A percentile compares a stretch with the other conserved stretches of the same genome.
Evolutionary conservation across 2,797 vertebrate genomes (phyloP).

Genomic region (Gephyroberyx darwinii): DNA sequence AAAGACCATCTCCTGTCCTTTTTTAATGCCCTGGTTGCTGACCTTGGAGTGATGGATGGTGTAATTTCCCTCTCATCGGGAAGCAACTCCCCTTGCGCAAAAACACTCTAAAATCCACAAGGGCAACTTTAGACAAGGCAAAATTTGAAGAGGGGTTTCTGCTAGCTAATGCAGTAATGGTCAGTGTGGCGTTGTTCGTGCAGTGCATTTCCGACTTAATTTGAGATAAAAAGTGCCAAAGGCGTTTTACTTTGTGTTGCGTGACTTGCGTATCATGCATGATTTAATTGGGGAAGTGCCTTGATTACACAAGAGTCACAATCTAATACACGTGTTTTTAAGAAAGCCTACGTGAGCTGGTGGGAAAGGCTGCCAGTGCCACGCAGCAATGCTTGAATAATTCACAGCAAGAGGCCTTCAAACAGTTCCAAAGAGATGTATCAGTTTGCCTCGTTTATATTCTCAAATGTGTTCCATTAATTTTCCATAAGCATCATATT

Average conservation of each 20-base stretch:
- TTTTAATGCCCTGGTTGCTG: constrained; percentile 24
- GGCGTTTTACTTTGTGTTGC: constrained; percentile 32
- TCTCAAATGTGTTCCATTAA: constrained; percentile 41
- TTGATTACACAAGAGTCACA: constrained; percentile 39
- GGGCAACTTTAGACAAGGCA: constrained; percentile 27
- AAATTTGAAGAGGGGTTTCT: constrained; percentile 3
- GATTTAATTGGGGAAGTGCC: constrained; percentile 44
- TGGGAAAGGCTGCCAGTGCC: neutral
- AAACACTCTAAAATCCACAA: constrained; percentile 29
- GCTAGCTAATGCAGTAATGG: constrained; percentile 23
- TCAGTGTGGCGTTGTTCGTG: constrained; percentile 29
- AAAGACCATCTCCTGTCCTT: constrained; percentile 20
- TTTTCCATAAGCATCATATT: constrained; percentile 37
- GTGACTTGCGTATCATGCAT: constrained; percentile 45
- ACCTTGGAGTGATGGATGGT: constrained; percentile 44
- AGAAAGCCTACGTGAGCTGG: neutral
- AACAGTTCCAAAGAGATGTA: constrained; percentile 34
- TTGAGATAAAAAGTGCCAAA: constrained; percentile 19
- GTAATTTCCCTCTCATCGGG: constrained; percentile 37
- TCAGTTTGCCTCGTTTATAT: constrained; percentile 46
- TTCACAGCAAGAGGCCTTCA: constrained; percentile 45
- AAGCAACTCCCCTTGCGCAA: constrained; percentile 16
- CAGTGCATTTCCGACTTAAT: constrained; percentile 32
- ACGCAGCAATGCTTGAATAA: constrained; percentile 57
- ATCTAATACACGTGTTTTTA: constrained; percentile 11